phyloP scores from a whole-genome alignment of 2,113 vertebrate species.

The Gymnogyps californianus region DNA sequence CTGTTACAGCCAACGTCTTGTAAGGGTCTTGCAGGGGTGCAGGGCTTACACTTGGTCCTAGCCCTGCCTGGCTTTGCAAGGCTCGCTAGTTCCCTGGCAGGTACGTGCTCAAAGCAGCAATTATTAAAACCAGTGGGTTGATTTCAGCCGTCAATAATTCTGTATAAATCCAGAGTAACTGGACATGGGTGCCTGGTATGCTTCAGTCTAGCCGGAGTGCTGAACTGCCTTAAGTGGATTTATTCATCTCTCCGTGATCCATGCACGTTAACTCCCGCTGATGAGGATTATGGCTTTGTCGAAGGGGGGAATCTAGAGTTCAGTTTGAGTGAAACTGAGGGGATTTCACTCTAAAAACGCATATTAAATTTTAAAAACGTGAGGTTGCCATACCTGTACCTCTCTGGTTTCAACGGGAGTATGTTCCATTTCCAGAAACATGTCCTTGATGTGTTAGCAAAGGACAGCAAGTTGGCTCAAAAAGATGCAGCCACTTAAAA shows the following conservation, averaged over 20 bases:
- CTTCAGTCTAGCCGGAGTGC: background rate
- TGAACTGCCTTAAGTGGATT: constrained; percentile 16
- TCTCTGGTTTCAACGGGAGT: background rate
- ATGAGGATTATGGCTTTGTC: background rate
- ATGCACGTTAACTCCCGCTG: background rate
- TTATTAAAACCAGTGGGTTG: background rate
- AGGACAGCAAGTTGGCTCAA: constrained; percentile 61
- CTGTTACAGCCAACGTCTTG: background rate
- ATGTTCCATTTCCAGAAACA: constrained; percentile 17
- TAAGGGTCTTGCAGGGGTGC: background rate
- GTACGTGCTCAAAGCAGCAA: background rate
- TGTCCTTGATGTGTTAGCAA: constrained; percentile 57
- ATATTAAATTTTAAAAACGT: background rate
- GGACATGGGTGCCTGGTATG: background rate
- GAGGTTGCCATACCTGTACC: background rate
- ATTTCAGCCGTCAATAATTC: fast-evolving
- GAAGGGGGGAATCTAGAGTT: background rate
- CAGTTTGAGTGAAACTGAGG: constrained; percentile 3
- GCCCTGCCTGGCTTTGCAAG: background rate
- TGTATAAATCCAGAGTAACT: background rate
- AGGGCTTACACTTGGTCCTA: background rate
- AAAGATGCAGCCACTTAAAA: constrained; percentile 67
- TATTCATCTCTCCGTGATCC: background rate
- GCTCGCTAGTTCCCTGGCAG: background rate
- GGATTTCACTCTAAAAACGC: constrained; percentile 2